Evolutionary conservation across 2,797 vertebrate genomes (phyloP), one percentile per base, ranked within the genome.

Genomic region (Odontamblyopus rebecca): DNA sequence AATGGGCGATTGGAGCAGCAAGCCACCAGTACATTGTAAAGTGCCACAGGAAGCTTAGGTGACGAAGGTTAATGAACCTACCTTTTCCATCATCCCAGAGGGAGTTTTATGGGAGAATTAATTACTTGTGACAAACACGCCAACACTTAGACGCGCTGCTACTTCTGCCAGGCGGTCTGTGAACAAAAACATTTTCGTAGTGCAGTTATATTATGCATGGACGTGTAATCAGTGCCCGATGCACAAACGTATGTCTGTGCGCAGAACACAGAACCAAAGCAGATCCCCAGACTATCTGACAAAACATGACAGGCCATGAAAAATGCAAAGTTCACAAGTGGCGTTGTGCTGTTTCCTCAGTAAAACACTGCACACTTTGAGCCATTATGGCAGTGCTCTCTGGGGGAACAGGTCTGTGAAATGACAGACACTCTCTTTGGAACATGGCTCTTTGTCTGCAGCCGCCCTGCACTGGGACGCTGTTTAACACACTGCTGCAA

Each of bases 121-220:
- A 93, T 92, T 92, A 92, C 92, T 90, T 92, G 90, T 90, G 93
- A 93, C 90, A 91, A 92, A 93, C 89, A 89, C 88, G 81, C 78
- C 63, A 51, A 78, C 68, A 85, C 85, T 84, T 80, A 82, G 89
- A 91, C 81, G 68, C 74, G 80, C 85, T 83, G 80, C 84, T 86
- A 82, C 85, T 89, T 88, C 86, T 90, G 89, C 88, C 80, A 86
- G 81, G 80, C 82, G 32, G 89, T 82, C 86, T 89, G 88, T 89
- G 89, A 90, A 92, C 85, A 89, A 92, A 91, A 92, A 92, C 86
- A 91, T 90, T 93, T 89, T 89, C 85, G 70, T 82, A 81, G 38
- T 67, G 84, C 38, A 7, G 82, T 83, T 87, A 90, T 89, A 89
- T 90, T 86, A 83, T 72, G 83, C 84, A 66, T 81, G 84, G 85